Evolutionary conservation across 2,113 vertebrate species (phyloP).

Genomic region (Trematocara marginatum): DNA sequence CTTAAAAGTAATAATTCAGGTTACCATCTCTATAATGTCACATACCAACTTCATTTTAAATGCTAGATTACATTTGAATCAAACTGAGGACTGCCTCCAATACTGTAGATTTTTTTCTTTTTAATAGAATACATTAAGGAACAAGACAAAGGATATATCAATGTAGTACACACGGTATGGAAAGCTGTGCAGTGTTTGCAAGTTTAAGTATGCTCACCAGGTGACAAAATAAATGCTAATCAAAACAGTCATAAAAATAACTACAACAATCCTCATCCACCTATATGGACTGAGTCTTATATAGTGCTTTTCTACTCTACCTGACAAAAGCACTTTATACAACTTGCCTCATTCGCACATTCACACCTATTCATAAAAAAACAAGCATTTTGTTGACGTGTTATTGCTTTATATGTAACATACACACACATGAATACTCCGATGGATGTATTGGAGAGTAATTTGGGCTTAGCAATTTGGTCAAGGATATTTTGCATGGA

Average conservation of each 20-base stretch:
- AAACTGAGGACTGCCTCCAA: background rate
- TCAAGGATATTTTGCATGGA: no score
- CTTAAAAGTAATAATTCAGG: background rate
- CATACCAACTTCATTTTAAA: background rate
- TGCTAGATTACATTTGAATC: background rate
- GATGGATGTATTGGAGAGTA: no score
- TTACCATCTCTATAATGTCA: background rate
- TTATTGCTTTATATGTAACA: background rate
- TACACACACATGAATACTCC: background rate
- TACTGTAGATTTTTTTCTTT: background rate
- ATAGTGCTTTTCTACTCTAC: background rate
- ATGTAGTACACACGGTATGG: background rate
- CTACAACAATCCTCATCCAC: background rate
- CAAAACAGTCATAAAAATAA: background rate
- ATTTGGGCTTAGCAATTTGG: no score
- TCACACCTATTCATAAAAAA: background rate
- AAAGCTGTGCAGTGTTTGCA: background rate
- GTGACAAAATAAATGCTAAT: background rate
- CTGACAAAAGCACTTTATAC: background rate
- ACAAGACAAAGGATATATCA: background rate
- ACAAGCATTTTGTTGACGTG: background rate
- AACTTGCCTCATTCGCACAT: background rate
- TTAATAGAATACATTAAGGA: background rate
- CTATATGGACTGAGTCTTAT: background rate
- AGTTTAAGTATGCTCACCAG: background rate